Evolutionary conservation across 2,113 vertebrate species (phyloP).

Genomic region (Antennarius striatus): DNA sequence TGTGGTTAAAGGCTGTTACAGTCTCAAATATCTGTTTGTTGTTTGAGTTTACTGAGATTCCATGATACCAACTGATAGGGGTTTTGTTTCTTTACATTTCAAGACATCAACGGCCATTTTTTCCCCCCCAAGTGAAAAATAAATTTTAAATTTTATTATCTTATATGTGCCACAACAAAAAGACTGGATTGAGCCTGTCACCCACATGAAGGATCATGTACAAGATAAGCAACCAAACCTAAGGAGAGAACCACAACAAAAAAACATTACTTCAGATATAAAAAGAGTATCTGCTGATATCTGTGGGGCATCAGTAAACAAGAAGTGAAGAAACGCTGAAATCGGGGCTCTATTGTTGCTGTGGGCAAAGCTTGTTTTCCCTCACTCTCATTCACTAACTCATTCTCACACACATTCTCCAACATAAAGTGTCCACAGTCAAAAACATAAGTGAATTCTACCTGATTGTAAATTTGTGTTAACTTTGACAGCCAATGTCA

Average conservation of each 20-base stretch:
- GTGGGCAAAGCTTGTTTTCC: slow-evolving; percentile 46
- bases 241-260: slow-evolving; percentile 20
- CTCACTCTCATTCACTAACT: slow-evolving; percentile 22
- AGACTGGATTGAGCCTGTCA: slow-evolving; percentile 23
- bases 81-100: slow-evolving; percentile 26
- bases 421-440: slow-evolving; percentile 16
- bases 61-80: not conserved
- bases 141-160: slow-evolving; percentile 27
- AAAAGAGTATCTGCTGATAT: slow-evolving; percentile 47
- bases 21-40: slow-evolving; percentile 10
- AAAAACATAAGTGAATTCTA: slow-evolving; percentile 43
- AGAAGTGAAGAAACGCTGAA: slow-evolving; percentile 35
- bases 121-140: slow-evolving; percentile 19
- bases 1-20: not conserved
- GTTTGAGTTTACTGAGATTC: slow-evolving; percentile 7
- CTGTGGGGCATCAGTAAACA: slow-evolving; percentile 57
- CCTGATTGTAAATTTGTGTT: slow-evolving; percentile 35
- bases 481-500: slow-evolving; percentile 37
- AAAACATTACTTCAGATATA: slow-evolving; percentile 22
- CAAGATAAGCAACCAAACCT: slow-evolving; percentile 16
- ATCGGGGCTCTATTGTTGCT: slow-evolving; percentile 49
- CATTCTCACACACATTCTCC: slow-evolving; percentile 26
- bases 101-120: slow-evolving; percentile 9
- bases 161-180: slow-evolving; percentile 8
- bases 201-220: slow-evolving; percentile 25